phyloP scores from a whole-genome alignment of 2,888 invertebrate species.

The Plusia festucae region DNA sequence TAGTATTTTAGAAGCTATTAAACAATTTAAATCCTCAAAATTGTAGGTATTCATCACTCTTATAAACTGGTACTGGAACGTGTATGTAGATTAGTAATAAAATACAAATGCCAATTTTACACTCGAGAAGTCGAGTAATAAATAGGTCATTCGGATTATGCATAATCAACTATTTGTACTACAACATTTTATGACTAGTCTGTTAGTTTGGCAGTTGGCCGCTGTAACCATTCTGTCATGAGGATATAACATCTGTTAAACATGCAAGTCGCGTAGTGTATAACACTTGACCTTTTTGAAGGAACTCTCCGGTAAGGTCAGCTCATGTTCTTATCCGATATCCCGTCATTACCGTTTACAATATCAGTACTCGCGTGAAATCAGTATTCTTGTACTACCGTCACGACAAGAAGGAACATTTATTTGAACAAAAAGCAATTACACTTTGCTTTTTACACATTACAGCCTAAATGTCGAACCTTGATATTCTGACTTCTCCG shows the following conservation, averaged over 20 bases:
- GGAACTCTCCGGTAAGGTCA: neutral
- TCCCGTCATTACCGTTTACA: neutral
- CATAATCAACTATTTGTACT: neutral
- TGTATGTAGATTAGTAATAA: too few relatives aligned
- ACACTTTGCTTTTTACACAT: neutral
- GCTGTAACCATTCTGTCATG: neutral
- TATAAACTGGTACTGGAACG: neutral
- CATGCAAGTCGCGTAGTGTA: neutral
- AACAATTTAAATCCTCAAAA: too few relatives aligned
- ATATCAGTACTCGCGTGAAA: neutral
- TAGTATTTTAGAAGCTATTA: too few relatives aligned
- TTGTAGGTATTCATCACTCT: neutral
- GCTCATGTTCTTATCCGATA: neutral
- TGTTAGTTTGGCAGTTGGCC: neutral
- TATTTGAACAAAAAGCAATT: neutral
- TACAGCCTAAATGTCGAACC: too few relatives aligned
- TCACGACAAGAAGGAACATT: neutral
- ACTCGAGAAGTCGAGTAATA: too few relatives aligned
- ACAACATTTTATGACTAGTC: neutral
- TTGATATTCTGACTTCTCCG: neutral
- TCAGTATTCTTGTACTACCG: neutral
- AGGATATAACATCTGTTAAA: constrained; percentile 1
- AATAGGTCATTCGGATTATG: neutral
- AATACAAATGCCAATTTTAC: too few relatives aligned
- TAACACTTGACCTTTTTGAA: neutral